Evolutionary conservation across 2,888 invertebrate genomes (phyloP).

Genomic region (Drosophila pegasa): DNA sequence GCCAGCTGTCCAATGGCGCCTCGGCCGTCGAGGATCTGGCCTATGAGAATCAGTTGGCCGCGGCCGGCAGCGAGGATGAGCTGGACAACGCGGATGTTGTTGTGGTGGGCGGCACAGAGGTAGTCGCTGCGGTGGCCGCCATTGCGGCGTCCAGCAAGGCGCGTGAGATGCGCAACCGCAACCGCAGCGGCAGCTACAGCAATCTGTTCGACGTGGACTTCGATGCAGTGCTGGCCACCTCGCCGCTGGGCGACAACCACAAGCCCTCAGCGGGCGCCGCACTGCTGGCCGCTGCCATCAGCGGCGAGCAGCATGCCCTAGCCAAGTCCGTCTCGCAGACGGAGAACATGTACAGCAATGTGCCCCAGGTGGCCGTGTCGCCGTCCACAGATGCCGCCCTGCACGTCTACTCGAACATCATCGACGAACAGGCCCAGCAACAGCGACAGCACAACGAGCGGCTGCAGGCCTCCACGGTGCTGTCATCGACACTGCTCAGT

Average conservation of each 20-base stretch:
- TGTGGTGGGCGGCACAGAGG: slow-evolving; percentile 82
- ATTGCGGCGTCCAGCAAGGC: slow-evolving; percentile 82
- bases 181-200: slow-evolving; percentile 84
- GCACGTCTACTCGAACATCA: slow-evolving; percentile 85
- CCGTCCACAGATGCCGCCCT: slow-evolving; percentile 76
- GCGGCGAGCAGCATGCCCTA: slow-evolving; percentile 54
- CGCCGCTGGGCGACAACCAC: slow-evolving; percentile 27
- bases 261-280: slow-evolving; percentile 68
- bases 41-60: slow-evolving; percentile 69
- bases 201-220: slow-evolving; percentile 84
- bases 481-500: slow-evolving; percentile 83
- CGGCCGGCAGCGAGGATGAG: slow-evolving; percentile 70
- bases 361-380: slow-evolving; percentile 71
- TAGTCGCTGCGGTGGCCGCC: slow-evolving; percentile 83
- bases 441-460: slow-evolving; percentile 43
- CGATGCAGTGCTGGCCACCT: slow-evolving; percentile 62
- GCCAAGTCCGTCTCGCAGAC: slow-evolving; percentile 81
- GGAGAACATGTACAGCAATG: slow-evolving; percentile 85
- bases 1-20: slow-evolving; percentile 60
- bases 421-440: slow-evolving; percentile 80
- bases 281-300: slow-evolving; percentile 74
- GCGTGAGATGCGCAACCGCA: slow-evolving; percentile 80
- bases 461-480: slow-evolving; percentile 51
- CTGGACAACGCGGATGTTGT: slow-evolving; percentile 77
- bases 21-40: slow-evolving; percentile 43